These are phyloP conservation scores for Dichetophora obliterata DNA, from an alignment of 2,888 invertebrate species.

Conservation along the genomic window DNA sequence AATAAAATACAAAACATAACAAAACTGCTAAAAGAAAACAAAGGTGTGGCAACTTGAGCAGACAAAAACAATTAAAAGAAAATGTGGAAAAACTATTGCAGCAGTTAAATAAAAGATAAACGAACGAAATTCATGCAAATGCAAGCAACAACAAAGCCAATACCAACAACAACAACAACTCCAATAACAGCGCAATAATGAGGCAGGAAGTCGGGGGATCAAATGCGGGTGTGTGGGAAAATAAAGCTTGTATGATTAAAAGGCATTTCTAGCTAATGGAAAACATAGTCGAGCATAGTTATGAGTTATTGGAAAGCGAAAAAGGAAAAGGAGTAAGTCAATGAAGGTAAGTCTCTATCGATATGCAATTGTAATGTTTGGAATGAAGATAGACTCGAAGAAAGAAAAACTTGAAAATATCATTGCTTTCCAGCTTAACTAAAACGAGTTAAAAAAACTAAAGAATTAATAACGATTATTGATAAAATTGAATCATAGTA, in stretches of 20 bases:
- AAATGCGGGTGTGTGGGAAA: neutral
- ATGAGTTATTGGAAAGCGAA: conserved; percentile 15
- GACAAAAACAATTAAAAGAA: conserved; percentile 39
- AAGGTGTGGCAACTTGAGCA: conserved; percentile 33
- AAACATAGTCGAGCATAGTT: neutral
- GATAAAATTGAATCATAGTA: too few relatives aligned
- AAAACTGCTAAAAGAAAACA: conserved; percentile 26
- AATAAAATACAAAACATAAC: conserved; percentile 8
- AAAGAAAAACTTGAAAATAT: neutral
- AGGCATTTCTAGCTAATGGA: neutral
- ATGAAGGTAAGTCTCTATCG: neutral
- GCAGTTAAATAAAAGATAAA: conserved; percentile 19
- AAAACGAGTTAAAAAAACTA: too few relatives aligned
- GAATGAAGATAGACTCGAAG: neutral
- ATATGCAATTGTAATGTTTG: neutral
- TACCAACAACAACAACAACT: too few relatives aligned
- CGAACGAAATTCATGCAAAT: conserved; percentile 39
- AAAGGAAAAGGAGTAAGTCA: too few relatives aligned
- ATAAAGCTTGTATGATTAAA: neutral
- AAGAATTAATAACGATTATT: too few relatives aligned
- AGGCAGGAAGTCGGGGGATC: neutral
- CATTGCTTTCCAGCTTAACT: too few relatives aligned
- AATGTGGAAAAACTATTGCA: conserved; percentile 34
- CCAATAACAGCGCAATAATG: neutral
- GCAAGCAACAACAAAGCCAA: conserved; percentile 3